Conservation (phyloP, 2,797 vertebrate species). For the Luscinia megarhynchos region DNA sequence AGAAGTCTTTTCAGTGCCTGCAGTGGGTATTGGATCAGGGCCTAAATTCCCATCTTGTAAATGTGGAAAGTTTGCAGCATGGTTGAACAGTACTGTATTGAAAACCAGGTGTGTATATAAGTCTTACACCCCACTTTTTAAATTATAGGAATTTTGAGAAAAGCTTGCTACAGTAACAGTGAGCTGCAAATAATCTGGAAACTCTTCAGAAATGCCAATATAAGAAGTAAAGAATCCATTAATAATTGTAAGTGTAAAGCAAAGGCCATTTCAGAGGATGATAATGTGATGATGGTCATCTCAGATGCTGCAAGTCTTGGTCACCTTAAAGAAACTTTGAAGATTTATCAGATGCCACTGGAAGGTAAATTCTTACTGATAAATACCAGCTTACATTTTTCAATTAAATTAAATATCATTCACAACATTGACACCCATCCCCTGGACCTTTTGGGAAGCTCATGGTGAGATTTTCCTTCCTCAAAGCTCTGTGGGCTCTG, state of each 20-base stretch:
- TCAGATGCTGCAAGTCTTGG: slow-evolving; percentile 15
- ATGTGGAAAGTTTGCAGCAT: slow-evolving; percentile 57
- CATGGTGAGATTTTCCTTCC: not conserved
- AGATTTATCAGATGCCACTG: slow-evolving; percentile 42
- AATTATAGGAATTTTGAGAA: slow-evolving; percentile 68
- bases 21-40: slow-evolving; percentile 55
- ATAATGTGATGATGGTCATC: slow-evolving; percentile 21
- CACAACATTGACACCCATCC: not conserved
- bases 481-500: not conserved
- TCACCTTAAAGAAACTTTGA: slow-evolving; percentile 51
- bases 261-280: slow-evolving; percentile 9
- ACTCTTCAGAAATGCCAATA: slow-evolving; percentile 25
- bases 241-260: slow-evolving; percentile 43
- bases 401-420: not conserved
- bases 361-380: slow-evolving; percentile 52
- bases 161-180: slow-evolving; percentile 28
- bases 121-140: slow-evolving; percentile 48
- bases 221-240: slow-evolving; percentile 22
- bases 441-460: not conserved
- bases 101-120: not conserved
- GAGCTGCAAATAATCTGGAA: slow-evolving; percentile 62
- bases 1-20: slow-evolving; percentile 64
- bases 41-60: slow-evolving; percentile 69
- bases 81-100: slow-evolving; percentile 54
- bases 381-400: not conserved